Evolutionary conservation across 2,113 vertebrate species (phyloP), one percentile per base, ranked within the genome.

Genomic region (Mobula hypostoma): DNA sequence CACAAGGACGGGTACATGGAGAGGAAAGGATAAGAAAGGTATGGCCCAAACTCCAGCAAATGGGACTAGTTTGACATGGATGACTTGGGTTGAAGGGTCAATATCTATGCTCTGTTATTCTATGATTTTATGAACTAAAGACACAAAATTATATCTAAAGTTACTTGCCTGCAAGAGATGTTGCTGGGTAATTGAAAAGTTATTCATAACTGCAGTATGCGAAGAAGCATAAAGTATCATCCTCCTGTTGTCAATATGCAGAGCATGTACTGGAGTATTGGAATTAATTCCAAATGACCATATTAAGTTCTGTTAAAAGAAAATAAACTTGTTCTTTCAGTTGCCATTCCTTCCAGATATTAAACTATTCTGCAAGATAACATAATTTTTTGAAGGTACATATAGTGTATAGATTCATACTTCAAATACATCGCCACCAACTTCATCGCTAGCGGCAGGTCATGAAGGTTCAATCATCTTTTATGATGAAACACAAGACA

Each of bases 241-340:
- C 94, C 94, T 95, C 27, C 97, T 94, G n/a, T 96, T 95, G 9
- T 97, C 94, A 0, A 98, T 98, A 77, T 96, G 97, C 94, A 99
- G 95, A 93, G 96, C 97, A 95, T 97, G 97, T 94, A 98, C 97
- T 0, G 98, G 97, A 77, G 99, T 96, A 6, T 94, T 94, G 36
- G 95, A 96, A 95, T 98, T 98, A 95, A 97, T 97, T 5, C 99
- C 99, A 36, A 97, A 97, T 0, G 96, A 96, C 98, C 98, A 98
- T 0, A 97, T 95, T 94, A 98, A 95, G 88, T 95, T 97, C 99
- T 99, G 94, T 1, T 70, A 94, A 94, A 94, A 85, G 94, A 5
- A 95, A 21, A 2, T 1, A 29, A 58, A 88, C 12, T 15, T 90
- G 61, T 90, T 68, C 56, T 61, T 85, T 85, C 56, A 27, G 58